A percentile compares a stretch with the other conserved stretches of the same genome.
These are phyloP conservation scores for Siphonodentalium dalli DNA, from an alignment of 2,888 invertebrate genomes.

Conservation along the genomic window DNA sequence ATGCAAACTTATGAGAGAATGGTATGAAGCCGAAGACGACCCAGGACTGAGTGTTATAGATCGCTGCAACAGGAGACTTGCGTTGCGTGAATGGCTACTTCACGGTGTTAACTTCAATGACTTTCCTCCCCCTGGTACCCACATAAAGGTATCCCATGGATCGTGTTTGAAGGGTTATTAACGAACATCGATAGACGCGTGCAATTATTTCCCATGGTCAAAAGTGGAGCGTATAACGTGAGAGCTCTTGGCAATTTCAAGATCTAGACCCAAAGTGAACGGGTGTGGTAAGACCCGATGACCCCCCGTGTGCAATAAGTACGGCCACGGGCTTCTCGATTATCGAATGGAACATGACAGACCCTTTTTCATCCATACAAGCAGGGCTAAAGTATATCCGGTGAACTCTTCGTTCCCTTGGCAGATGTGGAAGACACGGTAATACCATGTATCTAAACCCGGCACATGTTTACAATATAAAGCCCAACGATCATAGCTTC, in stretches of 20 bases:
- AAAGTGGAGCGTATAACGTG: slow-evolving; percentile 17
- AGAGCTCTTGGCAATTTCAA: slow-evolving; percentile 26
- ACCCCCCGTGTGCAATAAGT: slow-evolving; percentile 12
- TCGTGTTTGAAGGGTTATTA: slow-evolving; percentile 24
- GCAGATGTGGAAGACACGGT: neutral
- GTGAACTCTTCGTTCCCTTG: neutral
- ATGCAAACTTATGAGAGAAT: slow-evolving; percentile 19
- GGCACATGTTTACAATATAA: neutral
- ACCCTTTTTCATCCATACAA: slow-evolving; percentile 16
- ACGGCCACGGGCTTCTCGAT: too few species aligned
- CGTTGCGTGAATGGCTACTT: slow-evolving; percentile 10
- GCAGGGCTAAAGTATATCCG: slow-evolving; percentile 22
- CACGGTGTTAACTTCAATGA: slow-evolving; percentile 14
- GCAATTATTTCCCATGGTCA: slow-evolving; percentile 18
- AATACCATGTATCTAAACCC: neutral
- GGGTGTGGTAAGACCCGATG: slow-evolving; percentile 21
- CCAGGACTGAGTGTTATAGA: slow-evolving; percentile 8
- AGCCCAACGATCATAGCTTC: neutral
- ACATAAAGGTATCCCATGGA: slow-evolving; percentile 21
- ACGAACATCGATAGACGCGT: slow-evolving; percentile 24
- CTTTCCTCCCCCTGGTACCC: slow-evolving; percentile 20
- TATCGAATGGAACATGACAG: slow-evolving; percentile 7
- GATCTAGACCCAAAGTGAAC: slow-evolving; percentile 23
- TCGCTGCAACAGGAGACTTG: slow-evolving; percentile 7
- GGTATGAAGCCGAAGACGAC: slow-evolving; percentile 24